Base-by-base conservation (phyloP, 2,888 invertebrate species). In the Atrina japonica region DNA sequence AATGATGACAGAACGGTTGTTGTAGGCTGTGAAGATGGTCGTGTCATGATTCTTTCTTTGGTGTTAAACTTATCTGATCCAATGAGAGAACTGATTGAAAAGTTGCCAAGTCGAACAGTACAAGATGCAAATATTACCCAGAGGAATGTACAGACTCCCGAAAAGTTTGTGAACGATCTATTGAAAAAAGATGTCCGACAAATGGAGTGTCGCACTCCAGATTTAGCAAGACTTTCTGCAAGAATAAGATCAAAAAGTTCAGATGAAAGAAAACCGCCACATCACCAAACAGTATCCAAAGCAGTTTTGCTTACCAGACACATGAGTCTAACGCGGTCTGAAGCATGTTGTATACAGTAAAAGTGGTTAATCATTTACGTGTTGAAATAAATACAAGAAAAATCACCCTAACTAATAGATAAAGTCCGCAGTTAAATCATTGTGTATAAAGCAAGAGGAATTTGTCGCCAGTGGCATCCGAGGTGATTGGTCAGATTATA, bases 11-110 rank as follows among this genome's bases (percentile, higher is more conserved):
- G 85, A 21, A 88, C 87, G 0, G 69, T 88, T 23, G 79, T 80
- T n/a, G 83, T 88, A 0, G 87, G 88, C 3, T 86, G 86, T 47
- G 66, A 80, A 3, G 88, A 88, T 58, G 87, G 88, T 1, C 75
- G 87, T 1, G 79, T 88, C 14, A 78, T 88, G 76, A 78, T 87
- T 5, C 73, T 88, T 3, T 79, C 80, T 45, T 68, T 87, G 9
- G 78, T 86, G 40, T 70, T 88, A 3, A 86, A 82, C 18, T 69
- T 81, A 6, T 72, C 80, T 25, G 87, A 87, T 50, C 87, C 86
- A 0, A 73, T 85, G 40, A 66, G 58, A 18, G 87, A 88, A 59
- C 53, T 82, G 18, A 81, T 87, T 50, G 67, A 73, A 29, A 73
- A 81, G 25, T 66, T 87, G 9, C 84, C 83, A 6, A 84, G 82